These are phyloP conservation scores for Synchiropus splendidus DNA, from an alignment of 2,113 vertebrate genomes.

Conservation along the genomic window DNA sequence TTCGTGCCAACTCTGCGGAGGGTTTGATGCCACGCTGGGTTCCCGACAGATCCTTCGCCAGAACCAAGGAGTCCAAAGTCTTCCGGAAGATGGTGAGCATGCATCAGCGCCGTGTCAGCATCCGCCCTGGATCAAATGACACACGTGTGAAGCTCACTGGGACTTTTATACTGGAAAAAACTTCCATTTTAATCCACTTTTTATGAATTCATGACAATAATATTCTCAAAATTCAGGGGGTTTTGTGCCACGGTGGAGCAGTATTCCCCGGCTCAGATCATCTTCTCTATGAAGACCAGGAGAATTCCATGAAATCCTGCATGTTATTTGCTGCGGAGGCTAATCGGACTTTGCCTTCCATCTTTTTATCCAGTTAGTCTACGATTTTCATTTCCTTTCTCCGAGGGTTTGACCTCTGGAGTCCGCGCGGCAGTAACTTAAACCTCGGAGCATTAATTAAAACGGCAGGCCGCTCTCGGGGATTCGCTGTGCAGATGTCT, in stretches of 20 bases:
- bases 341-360: neutral
- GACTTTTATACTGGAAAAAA: too few species aligned
- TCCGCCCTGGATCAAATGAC: too few species aligned
- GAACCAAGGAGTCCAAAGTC: conserved; percentile 91
- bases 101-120: neutral
- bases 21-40: conserved; percentile 87
- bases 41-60: conserved; percentile 82
- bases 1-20: conserved; percentile 80
- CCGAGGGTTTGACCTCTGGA: conserved; percentile 40
- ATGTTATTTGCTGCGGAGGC: too few species aligned
- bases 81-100: conserved; percentile 91
- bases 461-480: conserved; percentile 59
- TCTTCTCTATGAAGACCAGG: too few species aligned
- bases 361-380: conserved; percentile 1
- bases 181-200: too few species aligned
- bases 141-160: too few species aligned
- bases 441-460: conserved; percentile 64
- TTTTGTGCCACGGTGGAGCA: too few species aligned
- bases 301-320: too few species aligned
- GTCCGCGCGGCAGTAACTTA: conserved; percentile 58
- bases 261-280: too few species aligned
- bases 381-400: conserved; percentile 42
- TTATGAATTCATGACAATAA: too few species aligned
- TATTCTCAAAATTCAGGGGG: too few species aligned
- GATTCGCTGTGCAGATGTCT: conserved; percentile 57